Conservation (phyloP, 2,888 invertebrate species). For the Drosophila fungiperda region DNA sequence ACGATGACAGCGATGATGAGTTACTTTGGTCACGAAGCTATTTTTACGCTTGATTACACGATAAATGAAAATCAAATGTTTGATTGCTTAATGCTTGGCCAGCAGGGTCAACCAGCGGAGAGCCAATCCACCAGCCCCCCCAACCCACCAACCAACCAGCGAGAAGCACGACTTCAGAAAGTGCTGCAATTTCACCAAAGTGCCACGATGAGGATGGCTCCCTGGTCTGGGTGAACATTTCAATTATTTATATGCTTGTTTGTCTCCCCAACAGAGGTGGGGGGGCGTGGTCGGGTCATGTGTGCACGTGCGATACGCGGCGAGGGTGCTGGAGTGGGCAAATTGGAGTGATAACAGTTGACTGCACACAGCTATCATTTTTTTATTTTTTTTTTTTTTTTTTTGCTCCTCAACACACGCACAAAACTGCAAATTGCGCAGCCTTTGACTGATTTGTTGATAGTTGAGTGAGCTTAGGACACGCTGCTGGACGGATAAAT, state of each 20-base stretch:
- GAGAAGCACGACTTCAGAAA: constrained; percentile 45
- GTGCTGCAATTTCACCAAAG: constrained; percentile 73
- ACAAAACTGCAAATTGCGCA: constrained; percentile 56
- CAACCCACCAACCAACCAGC: constrained; percentile 17
- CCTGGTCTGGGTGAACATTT: constrained; percentile 63
- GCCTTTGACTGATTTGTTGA: constrained; percentile 76
- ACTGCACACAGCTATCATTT: constrained; percentile 71
- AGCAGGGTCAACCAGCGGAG: constrained; percentile 29
- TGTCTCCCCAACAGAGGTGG: constrained; percentile 47
- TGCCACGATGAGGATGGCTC: constrained; percentile 37
- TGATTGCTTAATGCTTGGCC: constrained; percentile 75
- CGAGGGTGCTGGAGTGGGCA: not conserved
- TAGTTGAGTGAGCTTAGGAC: constrained; percentile 64
- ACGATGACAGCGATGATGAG: constrained; percentile 66
- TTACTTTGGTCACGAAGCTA: constrained; percentile 81
- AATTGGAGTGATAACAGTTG: constrained; percentile 65
- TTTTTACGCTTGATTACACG: constrained; percentile 81
- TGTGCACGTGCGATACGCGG: constrained; percentile 52
- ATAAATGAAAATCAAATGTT: constrained; percentile 81
- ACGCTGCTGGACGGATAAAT: not conserved
- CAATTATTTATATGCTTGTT: constrained; percentile 80
- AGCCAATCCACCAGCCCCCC: constrained; percentile 20
- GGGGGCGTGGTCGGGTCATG: constrained; percentile 18
- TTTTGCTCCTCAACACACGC: constrained; percentile 50
- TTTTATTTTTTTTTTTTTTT: constrained; percentile 27